phyloP scores from a whole-genome alignment of 2,797 vertebrate species.

The Myotis pilosus region DNA sequence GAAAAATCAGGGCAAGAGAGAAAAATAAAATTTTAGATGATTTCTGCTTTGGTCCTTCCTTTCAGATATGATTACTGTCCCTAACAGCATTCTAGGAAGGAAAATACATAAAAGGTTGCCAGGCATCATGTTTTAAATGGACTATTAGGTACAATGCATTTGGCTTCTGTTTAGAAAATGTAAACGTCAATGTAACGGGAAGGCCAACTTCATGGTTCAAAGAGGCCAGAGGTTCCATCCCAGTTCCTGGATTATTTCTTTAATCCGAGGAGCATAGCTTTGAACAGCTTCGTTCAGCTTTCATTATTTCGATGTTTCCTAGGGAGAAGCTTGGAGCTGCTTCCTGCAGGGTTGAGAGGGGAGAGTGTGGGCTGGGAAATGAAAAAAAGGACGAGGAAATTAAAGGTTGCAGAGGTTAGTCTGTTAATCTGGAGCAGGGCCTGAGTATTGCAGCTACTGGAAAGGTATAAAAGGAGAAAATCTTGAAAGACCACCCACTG shows the following conservation, averaged over 20 bases:
- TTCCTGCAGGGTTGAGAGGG: background rate
- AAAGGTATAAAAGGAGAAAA: background rate
- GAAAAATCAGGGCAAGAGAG: background rate
- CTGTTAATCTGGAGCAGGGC: background rate
- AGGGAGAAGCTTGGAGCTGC: background rate
- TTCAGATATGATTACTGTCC: background rate
- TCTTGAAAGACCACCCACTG: background rate
- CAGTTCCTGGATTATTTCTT: background rate
- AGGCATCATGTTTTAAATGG: background rate
- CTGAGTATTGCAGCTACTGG: background rate
- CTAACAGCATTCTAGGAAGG: background rate
- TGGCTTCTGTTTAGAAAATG: slow-evolving; percentile 26
- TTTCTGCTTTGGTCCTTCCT: background rate
- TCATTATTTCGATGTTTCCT: background rate
- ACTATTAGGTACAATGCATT: background rate
- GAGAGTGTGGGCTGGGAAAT: background rate
- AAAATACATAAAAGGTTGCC: background rate
- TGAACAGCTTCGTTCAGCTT: background rate
- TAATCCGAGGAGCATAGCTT: background rate
- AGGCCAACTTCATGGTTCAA: background rate
- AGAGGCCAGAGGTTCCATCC: background rate
- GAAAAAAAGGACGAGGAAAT: background rate
- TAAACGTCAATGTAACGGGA: background rate
- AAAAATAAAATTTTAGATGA: background rate
- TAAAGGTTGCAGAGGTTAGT: background rate